Base-by-base conservation (phyloP, 2,113 vertebrate species). In the Pampusana beccarii region DNA sequence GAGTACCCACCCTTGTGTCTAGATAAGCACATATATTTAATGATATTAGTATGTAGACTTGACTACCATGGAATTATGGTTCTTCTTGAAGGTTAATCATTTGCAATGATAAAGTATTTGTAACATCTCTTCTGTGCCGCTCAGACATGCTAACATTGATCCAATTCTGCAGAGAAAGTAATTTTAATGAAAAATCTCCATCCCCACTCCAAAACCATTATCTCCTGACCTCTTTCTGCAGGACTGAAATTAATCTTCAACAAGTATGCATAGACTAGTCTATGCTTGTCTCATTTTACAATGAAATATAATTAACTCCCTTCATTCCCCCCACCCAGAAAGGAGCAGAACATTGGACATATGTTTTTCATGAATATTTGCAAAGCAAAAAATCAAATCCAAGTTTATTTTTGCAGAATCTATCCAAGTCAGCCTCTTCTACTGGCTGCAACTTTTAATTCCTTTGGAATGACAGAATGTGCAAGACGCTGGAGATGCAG, bases 401-500 rank as follows among this genome's bases (percentile, higher is more conserved):
- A 78, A 56, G 71, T 53, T 79, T 18, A 42, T 28, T 87, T 51
- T 67, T 71, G 65, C 33, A 81, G 65, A 53, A 89, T 34, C 16
- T 14, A 8, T 46, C 44, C 44, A 50, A 61, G 12, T 56, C 33
- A 36, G 56, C 15, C 56, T 80, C 88, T 86, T 92, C 69, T 10
- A 36, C 34, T 36, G 69, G 51, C 65, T 74, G 44, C 38, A 67
- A 54, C 26, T 64, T 58, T 6, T 6, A 78, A 80, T 67, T 93
- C 38, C 62, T 74, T 62, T 34, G 13, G 23, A 64, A 51, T 56
- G 51, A 74, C 46, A 74, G 28, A 86, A 29, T 2, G 3, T 77
- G 38, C 19, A 72, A 56, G 1, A 15, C 2, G 2, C 0, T 2
- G 31, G 54, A 2, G 2, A 53, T 7, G 34, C 36, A 84, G 38